phyloP scores from a whole-genome alignment of 2,888 invertebrate genomes.

The Cetonia aurata region DNA sequence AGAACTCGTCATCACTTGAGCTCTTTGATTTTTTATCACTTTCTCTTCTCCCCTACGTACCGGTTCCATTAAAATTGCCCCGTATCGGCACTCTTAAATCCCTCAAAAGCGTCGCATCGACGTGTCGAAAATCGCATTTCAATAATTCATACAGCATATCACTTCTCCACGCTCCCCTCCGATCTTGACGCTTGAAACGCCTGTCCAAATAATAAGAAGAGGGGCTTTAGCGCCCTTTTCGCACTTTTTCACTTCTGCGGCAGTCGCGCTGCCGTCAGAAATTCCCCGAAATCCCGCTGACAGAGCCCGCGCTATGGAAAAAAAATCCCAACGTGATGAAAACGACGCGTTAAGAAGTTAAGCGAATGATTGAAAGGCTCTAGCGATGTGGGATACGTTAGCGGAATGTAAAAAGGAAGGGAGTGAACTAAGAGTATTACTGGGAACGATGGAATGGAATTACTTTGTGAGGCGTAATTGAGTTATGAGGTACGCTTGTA shows the following conservation, averaged over 20 bases:
- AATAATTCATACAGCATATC: conserved; percentile 36
- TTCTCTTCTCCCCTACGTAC: conserved; percentile 9
- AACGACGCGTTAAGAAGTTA: conserved; percentile 31
- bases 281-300: conserved; percentile 25
- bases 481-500: too few relatives aligned
- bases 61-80: conserved; percentile 33
- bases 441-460: too few relatives aligned
- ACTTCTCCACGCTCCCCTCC: conserved; percentile 4
- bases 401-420: not conserved
- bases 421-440: too few relatives aligned
- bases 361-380: conserved; percentile 29
- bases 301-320: not conserved
- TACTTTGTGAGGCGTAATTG: too few relatives aligned
- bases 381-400: conserved; percentile 4
- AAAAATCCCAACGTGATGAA: conserved; percentile 26
- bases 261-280: conserved; percentile 4
- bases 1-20: too few relatives aligned
- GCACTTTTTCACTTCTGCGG: conserved; percentile 22
- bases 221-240: conserved; percentile 16
- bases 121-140: conserved; percentile 35
- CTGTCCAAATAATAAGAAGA: conserved; percentile 27
- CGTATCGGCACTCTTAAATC: conserved; percentile 28
- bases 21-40: conserved; percentile 10
- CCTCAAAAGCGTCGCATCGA: conserved; percentile 25
- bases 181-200: conserved; percentile 8